phyloP scores from a whole-genome alignment of 2,888 invertebrate species.

The Busseola fusca region DNA sequence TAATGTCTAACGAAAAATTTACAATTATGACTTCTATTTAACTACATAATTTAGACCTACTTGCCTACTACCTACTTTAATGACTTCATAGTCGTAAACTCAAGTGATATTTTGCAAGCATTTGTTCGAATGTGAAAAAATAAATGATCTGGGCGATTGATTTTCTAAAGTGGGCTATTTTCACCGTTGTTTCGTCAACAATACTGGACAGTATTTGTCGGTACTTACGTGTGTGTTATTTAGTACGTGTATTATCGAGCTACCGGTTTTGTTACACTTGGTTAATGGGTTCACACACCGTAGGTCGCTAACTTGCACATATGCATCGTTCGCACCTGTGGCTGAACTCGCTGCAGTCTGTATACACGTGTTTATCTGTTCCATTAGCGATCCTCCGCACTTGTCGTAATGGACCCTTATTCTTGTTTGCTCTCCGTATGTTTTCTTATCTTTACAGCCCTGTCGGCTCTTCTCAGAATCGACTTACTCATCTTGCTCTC shows the following conservation, averaged over 20 bases:
- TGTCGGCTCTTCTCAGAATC: slow-evolving; percentile 40
- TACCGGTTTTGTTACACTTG: slow-evolving; percentile 58
- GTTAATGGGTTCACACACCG: slow-evolving; percentile 48
- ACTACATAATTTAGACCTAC: slow-evolving; percentile 19
- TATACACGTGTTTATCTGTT: slow-evolving; percentile 57
- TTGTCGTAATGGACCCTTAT: slow-evolving; percentile 54
- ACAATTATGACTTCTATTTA: slow-evolving; percentile 27
- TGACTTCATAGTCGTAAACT: slow-evolving; percentile 28
- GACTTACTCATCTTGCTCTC: slow-evolving; percentile 2
- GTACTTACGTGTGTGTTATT: slow-evolving; percentile 36
- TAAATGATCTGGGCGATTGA: slow-evolving; percentile 31
- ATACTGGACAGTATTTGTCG: slow-evolving; percentile 17
- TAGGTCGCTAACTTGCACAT: slow-evolving; percentile 46
- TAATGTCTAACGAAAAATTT: slow-evolving; percentile 29
- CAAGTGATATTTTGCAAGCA: slow-evolving; percentile 35
- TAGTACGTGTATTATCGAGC: slow-evolving; percentile 44
- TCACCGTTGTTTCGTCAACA: slow-evolving; percentile 45
- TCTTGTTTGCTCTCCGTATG: slow-evolving; percentile 52
- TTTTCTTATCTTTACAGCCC: slow-evolving; percentile 44
- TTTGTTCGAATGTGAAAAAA: slow-evolving; percentile 37
- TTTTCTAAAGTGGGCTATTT: slow-evolving; percentile 54
- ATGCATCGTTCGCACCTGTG: slow-evolving; percentile 57
- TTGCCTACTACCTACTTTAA: slow-evolving; percentile 23
- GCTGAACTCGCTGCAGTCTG: slow-evolving; percentile 35
- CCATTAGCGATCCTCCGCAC: slow-evolving; percentile 58